phyloP scores from a whole-genome alignment of 2,113 vertebrate genomes.

The Protobothrops flavoviridis region DNA sequence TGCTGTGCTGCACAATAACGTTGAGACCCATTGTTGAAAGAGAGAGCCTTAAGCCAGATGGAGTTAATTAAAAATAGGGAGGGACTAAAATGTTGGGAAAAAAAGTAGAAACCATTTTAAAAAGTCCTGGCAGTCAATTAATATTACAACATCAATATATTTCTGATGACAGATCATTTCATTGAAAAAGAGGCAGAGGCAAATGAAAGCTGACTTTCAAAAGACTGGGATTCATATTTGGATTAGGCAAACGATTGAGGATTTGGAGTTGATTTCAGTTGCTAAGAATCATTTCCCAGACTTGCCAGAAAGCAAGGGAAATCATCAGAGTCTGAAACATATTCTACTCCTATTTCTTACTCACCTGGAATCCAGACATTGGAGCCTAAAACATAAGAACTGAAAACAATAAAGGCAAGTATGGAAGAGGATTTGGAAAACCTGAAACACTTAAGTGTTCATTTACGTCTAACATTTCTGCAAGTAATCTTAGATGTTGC shows the following conservation, averaged over 20 bases:
- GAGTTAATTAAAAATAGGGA: slow-evolving; percentile 65
- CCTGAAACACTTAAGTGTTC: background rate
- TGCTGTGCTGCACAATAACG: slow-evolving; percentile 63
- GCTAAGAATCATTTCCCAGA: background rate
- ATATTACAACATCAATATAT: slow-evolving; percentile 47
- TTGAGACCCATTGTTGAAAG: slow-evolving; percentile 63
- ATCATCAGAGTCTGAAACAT: background rate
- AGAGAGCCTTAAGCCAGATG: slow-evolving; percentile 59
- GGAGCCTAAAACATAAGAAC: background rate
- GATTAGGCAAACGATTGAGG: background rate
- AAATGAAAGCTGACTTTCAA: slow-evolving; percentile 34
- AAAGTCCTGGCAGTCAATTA: slow-evolving; percentile 37
- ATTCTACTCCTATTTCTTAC: background rate
- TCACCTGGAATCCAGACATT: background rate
- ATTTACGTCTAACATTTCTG: background rate
- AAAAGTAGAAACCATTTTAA: slow-evolving; percentile 12
- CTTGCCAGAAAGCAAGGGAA: background rate
- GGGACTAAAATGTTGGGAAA: background rate
- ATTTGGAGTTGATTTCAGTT: background rate
- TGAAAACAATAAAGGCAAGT: background rate
- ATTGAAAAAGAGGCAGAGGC: slow-evolving; percentile 30
- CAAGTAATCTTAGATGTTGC: background rate
- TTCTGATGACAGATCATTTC: slow-evolving; percentile 57
- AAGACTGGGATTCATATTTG: background rate
- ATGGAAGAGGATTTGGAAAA: background rate